Percentiles rank a stretch among this genome's conserved stretches.
Conservation (phyloP, 2,888 invertebrate species). For the Odiellus spinosus region DNA sequence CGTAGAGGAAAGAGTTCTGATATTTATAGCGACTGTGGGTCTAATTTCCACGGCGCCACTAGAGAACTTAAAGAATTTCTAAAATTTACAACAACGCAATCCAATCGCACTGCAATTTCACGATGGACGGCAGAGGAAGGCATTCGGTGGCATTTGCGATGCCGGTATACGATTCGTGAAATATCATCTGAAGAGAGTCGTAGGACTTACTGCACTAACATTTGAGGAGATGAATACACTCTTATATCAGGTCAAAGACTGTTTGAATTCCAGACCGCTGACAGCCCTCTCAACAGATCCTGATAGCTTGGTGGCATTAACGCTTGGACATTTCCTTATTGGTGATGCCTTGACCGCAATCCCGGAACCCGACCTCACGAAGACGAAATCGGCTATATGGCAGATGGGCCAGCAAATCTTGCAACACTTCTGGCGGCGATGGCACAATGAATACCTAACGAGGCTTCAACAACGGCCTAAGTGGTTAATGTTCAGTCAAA, state of each 20-base stretch:
- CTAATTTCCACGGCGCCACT: conserved; percentile 16
- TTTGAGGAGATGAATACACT: conserved; percentile 25
- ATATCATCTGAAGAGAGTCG: conserved; percentile 14
- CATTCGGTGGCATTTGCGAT: conserved; percentile 15
- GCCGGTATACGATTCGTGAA: conserved; percentile 15
- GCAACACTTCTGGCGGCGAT: conserved; percentile 11
- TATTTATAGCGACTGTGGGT: conserved; percentile 17
- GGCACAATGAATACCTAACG: conserved; percentile 22
- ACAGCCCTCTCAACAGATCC: conserved; percentile 20
- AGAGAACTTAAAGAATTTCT: conserved; percentile 6
- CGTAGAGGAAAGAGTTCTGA: too few relatives aligned
- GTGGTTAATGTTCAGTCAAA: conserved; percentile 20
- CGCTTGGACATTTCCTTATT: conserved; percentile 25
- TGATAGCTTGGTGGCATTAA: conserved; percentile 20
- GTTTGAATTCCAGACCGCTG: conserved; percentile 24
- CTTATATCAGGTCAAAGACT: conserved; percentile 22
- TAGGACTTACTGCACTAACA: conserved; percentile 21
- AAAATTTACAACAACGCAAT: conserved; percentile 4
- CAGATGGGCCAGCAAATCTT: conserved; percentile 7
- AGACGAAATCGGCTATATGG: conserved; percentile 21
- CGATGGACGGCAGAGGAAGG: neutral
- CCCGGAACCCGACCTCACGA: conserved; percentile 19
- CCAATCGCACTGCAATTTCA: conserved; percentile 16
- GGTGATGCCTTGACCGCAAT: conserved; percentile 18
- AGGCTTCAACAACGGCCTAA: conserved; percentile 23